Percentiles rank a stretch among this genome's conserved stretches.
Conservation (phyloP, 1,140 invertebrate genomes). For the Calephelis nemesis region DNA sequence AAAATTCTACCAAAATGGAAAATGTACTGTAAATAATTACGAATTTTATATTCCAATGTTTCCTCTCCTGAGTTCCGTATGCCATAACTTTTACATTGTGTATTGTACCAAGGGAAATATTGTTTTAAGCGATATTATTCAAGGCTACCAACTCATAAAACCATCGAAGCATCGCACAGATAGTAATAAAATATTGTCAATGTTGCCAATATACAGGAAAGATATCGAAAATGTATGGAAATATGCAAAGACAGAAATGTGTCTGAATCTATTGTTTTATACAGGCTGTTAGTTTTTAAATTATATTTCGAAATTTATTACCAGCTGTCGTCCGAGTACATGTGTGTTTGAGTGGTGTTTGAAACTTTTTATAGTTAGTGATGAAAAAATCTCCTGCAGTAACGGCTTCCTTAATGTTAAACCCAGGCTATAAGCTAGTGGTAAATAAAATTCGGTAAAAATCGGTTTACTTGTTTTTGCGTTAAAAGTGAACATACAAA, state of each 20-base stretch:
- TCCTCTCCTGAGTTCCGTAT: conserved; percentile 13
- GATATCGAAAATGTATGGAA: conserved; percentile 14
- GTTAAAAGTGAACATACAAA: too few relatives aligned
- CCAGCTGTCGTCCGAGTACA: too few relatives aligned
- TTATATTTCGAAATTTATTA: too few relatives aligned
- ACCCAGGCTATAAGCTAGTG: too few relatives aligned
- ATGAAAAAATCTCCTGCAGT: too few relatives aligned
- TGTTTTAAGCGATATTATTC: conserved; percentile 17
- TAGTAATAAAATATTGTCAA: conserved; percentile 18
- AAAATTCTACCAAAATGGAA: not conserved
- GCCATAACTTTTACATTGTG: conserved; percentile 14
- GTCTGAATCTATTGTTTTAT: not conserved
- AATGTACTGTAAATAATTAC: not conserved
- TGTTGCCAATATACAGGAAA: conserved; percentile 12
- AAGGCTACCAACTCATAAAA: conserved; percentile 17
- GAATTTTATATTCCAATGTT: conserved; percentile 6
- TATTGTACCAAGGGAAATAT: conserved; percentile 13
- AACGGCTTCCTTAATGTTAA: too few relatives aligned
- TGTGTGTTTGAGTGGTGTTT: too few relatives aligned
- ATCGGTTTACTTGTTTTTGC: too few relatives aligned
- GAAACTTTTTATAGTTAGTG: too few relatives aligned
- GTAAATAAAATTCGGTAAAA: too few relatives aligned
- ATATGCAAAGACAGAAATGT: conserved; percentile 5
- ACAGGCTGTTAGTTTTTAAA: not conserved
- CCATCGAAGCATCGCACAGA: conserved; percentile 15